Evolutionary conservation across 2,113 vertebrate genomes (phyloP).

Genomic region (Mobula birostris): DNA sequence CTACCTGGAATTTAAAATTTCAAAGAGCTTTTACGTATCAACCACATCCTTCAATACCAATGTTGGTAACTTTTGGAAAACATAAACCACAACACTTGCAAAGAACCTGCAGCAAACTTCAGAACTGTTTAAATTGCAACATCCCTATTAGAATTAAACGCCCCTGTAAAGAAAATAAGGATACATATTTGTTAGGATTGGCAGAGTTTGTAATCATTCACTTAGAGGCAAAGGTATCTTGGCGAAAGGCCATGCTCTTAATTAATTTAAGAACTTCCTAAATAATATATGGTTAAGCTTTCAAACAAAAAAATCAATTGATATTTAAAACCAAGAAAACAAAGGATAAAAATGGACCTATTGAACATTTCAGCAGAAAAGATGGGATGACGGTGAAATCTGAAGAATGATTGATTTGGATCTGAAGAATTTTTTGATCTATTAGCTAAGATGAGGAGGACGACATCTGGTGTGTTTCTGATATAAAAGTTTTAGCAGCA

Average conservation of each 20-base stretch:
- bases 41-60: background rate
- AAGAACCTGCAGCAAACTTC: background rate
- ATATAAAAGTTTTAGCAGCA: background rate
- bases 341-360: background rate
- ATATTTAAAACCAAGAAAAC: constrained; percentile 3
- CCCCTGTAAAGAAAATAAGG: background rate
- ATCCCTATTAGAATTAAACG: background rate
- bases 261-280: constrained; percentile 14
- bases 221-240: background rate
- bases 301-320: constrained; percentile 8
- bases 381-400: background rate
- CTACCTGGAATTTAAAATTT: too few relatives aligned
- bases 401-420: background rate
- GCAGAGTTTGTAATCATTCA: background rate
- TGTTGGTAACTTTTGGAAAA: background rate
- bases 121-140: too few relatives aligned
- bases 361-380: background rate
- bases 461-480: too few relatives aligned
- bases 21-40: background rate
- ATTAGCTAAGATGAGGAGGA: background rate
- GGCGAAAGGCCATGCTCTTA: background rate
- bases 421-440: background rate
- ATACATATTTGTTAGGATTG: background rate
- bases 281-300: background rate
- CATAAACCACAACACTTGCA: background rate